Percentiles rank a stretch among this genome's conserved stretches.
phyloP scores from a whole-genome alignment of 64 coral and sea anemone genomes.

The Montipora cactus region DNA sequence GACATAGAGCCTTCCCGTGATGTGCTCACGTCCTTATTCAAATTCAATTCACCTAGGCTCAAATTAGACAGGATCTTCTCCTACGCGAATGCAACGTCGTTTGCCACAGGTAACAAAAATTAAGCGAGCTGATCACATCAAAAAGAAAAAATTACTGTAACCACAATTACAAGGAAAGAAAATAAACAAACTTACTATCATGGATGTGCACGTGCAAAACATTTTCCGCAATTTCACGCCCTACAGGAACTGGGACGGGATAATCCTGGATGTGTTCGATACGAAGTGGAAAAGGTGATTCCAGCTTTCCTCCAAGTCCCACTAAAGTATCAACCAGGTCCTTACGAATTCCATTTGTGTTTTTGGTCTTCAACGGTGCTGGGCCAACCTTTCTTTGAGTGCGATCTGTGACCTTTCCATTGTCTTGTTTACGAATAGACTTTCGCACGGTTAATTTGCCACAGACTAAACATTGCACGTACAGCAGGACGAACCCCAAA shows the following conservation, averaged over 20 bases:
- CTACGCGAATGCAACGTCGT: no score
- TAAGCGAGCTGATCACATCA: no score
- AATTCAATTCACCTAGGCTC: no score
- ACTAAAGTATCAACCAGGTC: not conserved
- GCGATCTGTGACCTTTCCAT: not conserved
- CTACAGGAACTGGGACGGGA: slow-evolving; percentile 19
- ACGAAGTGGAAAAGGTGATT: not conserved
- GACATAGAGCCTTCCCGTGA: no score
- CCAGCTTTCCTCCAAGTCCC: not conserved
- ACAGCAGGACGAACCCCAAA: not conserved
- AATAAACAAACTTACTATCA: slow-evolving; percentile 23
- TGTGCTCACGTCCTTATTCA: no score
- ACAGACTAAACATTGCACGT: not conserved
- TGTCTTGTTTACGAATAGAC: not conserved
- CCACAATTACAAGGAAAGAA: not conserved
- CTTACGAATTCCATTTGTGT: not conserved
- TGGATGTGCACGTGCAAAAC: slow-evolving; percentile 44
- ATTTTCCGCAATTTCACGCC: slow-evolving; percentile 9
- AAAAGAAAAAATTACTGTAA: no score
- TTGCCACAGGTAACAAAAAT: no score
- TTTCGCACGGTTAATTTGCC: not conserved
- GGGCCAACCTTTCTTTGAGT: not conserved
- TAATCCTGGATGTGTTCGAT: slow-evolving; percentile 26
- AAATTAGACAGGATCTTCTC: no score
- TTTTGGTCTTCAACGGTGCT: not conserved